phyloP scores from a whole-genome alignment of 2,113 vertebrate genomes.

The Dicaeum eximium region DNA sequence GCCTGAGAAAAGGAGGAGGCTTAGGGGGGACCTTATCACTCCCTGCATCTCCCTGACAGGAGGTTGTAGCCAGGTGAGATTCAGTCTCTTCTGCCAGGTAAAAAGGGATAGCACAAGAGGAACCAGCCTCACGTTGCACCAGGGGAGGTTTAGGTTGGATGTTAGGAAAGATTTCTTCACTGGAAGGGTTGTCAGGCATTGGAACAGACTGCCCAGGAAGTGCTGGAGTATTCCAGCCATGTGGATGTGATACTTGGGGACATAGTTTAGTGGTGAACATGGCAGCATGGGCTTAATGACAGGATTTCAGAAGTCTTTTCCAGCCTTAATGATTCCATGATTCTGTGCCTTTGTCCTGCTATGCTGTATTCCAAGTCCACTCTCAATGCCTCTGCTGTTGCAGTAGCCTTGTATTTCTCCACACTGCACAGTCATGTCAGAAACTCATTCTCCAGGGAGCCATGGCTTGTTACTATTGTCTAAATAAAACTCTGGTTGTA shows the following conservation, averaged over 20 bases:
- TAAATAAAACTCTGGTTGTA: not conserved
- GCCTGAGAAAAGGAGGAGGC: not conserved
- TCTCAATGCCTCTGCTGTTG: not conserved
- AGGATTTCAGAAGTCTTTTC: not conserved
- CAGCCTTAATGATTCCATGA: not conserved
- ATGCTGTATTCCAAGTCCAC: not conserved
- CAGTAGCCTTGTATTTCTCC: not conserved
- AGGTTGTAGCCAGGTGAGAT: too few species aligned
- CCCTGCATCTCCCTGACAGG: not conserved
- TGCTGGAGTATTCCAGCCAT: not conserved
- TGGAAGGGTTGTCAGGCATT: not conserved
- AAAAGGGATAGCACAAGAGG: not conserved
- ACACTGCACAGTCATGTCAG: accelerated
- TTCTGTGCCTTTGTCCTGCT: not conserved
- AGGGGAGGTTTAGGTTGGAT: not conserved
- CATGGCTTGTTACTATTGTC: not conserved
- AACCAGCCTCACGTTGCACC: not conserved
- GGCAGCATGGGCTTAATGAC: not conserved
- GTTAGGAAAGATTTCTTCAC: not conserved
- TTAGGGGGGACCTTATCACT: not conserved
- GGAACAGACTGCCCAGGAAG: not conserved
- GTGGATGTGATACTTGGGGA: too few species aligned
- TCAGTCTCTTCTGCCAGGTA: not conserved
- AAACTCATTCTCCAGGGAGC: not conserved
- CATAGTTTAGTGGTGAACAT: too few species aligned